Evolutionary conservation across 2,888 invertebrate genomes (phyloP).

Genomic region (Eilema sororculum): DNA sequence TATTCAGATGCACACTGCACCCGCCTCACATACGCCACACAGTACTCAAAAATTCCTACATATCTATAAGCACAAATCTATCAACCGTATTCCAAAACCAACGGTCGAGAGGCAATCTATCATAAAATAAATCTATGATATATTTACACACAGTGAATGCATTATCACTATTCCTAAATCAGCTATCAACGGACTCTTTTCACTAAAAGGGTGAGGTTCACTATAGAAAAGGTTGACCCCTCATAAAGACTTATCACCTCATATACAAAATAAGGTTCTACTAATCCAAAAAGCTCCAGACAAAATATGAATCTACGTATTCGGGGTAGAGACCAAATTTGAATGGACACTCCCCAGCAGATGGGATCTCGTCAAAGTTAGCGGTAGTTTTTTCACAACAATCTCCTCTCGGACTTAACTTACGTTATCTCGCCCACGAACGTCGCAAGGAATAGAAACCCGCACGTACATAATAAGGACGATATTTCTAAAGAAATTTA

Average conservation of each 20-base stretch:
- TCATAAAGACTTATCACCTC: conserved; percentile 88
- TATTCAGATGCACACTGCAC: conserved; percentile 64
- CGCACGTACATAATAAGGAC: conserved; percentile 87
- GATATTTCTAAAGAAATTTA: conserved; percentile 88
- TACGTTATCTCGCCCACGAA: conserved; percentile 86
- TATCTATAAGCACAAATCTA: conserved; percentile 46
- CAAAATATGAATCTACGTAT: conserved; percentile 64
- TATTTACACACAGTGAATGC: conserved; percentile 85
- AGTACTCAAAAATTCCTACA: conserved; percentile 63
- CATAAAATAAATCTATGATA: conserved; percentile 85
- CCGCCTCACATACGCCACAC: conserved; percentile 45
- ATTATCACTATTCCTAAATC: conserved; percentile 86
- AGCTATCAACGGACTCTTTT: conserved; percentile 87
- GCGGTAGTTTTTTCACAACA: conserved; percentile 87
- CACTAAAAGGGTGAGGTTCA: conserved; percentile 86
- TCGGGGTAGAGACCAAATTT: conserved; percentile 70
- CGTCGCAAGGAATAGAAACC: conserved; percentile 85
- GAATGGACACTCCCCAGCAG: conserved; percentile 58
- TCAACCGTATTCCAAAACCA: conserved; percentile 55
- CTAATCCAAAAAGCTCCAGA: conserved; percentile 72
- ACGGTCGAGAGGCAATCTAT: conserved; percentile 76
- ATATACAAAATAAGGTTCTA: conserved; percentile 87
- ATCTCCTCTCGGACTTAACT: conserved; percentile 87
- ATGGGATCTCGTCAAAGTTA: conserved; percentile 83
- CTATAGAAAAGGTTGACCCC: conserved; percentile 87